Base-by-base conservation (phyloP, 2,888 invertebrate species). In the Artemia sp. region DNA sequence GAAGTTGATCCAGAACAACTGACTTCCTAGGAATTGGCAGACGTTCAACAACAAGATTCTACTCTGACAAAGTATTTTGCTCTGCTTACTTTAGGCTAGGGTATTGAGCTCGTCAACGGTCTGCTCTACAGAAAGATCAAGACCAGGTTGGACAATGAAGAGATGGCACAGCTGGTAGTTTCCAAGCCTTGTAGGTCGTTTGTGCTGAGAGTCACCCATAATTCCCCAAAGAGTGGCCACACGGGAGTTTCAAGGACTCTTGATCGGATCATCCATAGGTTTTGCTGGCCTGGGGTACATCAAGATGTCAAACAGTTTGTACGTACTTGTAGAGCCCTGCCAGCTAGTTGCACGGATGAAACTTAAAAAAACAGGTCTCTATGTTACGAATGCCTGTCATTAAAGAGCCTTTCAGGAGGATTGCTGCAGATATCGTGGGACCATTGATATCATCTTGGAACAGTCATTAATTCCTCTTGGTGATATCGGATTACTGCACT, bases 401-500 rank as follows among this genome's bases (percentile, higher is more conserved):
- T n/a, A 58, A n/a, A 58, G 58, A 14, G 8, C 58, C 58, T 14
- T 58, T 58, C 58, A 7, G 58, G 19, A 4, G n/a, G n/a, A 51
- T 70, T 24, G 69, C 69, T 10, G 66, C 69, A 52, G 58, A 8
- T 14, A 8, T 58, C n/a, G 9, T 58, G n/a, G 58, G 58, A n/a
- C 58, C 58, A 8, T 14, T 58, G 58, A 8, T 8, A 58, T 8
- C n/a, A 58, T 8, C 58, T 14, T n/a, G n/a, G 8, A 14, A n/a
- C n/a, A 14, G 58, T 14, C n/a, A 58, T 58, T 14, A 58, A 14
- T 58, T 14, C 8, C n/a, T 58, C 58, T 8, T 58, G 9, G 58
- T 58, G n/a, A 5, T 58, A n/a, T 58, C n/a, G 7, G 58, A 8
- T 58, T 58, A 58, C 1, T n/a, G 71, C 66, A 68, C 73, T 10